Percentiles rank a stretch among this genome's conserved stretches.
Conservation (phyloP, 2,797 vertebrate species). For the Cuniculus paca region DNA sequence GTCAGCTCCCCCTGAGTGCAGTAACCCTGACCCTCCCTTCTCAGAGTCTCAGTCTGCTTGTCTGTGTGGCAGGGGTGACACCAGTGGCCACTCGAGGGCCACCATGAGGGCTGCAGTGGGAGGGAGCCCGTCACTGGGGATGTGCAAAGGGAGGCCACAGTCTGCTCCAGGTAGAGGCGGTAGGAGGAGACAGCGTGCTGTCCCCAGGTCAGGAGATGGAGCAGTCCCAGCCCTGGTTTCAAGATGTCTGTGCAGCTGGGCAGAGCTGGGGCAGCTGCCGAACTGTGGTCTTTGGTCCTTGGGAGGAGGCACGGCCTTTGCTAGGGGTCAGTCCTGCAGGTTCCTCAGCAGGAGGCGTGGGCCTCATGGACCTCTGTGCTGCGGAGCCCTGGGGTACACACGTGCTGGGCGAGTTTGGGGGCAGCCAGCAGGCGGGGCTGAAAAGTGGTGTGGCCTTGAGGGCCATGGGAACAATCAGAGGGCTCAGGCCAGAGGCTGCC, state of each 20-base stretch:
- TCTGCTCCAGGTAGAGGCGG: not conserved
- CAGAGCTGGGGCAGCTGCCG: rapidly evolving
- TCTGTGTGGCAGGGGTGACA: not conserved
- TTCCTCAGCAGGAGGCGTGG: not conserved
- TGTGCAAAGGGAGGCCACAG: not conserved
- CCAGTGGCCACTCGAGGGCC: not conserved
- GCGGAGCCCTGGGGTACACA: not conserved
- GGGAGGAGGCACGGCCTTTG: not conserved
- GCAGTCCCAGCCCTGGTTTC: not conserved
- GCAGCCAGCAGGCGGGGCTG: too few relatives aligned
- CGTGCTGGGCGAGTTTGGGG: not conserved
- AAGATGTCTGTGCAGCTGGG: not conserved
- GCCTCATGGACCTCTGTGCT: not conserved
- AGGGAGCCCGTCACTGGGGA: too few relatives aligned
- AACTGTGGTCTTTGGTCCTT: rapidly evolving
- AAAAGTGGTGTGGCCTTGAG: not conserved
- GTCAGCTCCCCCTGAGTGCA: not conserved
- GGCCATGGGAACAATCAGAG: not conserved
- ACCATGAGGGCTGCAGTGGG: not conserved
- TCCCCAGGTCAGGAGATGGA: not conserved
- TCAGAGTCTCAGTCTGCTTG: not conserved
- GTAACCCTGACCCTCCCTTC: not conserved
- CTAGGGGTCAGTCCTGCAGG: not conserved
- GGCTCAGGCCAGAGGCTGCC: not conserved
- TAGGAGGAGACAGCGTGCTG: not conserved